Evolutionary conservation across 2,888 invertebrate species (phyloP).

Genomic region (Antitype chi): DNA sequence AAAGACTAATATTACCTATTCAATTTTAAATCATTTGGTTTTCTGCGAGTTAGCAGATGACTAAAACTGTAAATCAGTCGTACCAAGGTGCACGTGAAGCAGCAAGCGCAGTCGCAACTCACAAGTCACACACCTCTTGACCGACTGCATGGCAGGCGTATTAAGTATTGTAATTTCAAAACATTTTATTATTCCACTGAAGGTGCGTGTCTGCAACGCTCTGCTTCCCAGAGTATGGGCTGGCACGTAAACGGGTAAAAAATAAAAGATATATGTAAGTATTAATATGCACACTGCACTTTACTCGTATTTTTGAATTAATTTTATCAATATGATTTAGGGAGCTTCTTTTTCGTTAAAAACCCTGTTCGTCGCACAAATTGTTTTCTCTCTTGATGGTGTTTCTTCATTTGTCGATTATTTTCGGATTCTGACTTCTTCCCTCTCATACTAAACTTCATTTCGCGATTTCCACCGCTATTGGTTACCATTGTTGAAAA

Average conservation of each 20-base stretch:
- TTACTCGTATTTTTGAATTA: constrained; percentile 50
- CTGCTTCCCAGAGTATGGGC: background rate
- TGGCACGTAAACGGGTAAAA: background rate
- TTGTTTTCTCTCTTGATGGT: constrained; percentile 93
- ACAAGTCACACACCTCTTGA: background rate
- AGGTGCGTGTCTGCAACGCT: background rate
- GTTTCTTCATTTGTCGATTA: constrained; percentile 92
- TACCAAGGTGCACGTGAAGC: background rate
- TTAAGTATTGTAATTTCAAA: background rate
- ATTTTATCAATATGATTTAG: constrained; percentile 71
- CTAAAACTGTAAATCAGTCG: background rate
- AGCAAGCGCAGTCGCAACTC: background rate
- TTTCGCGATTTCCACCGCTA: constrained; percentile 94
- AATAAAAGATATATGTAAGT: constrained; percentile 5
- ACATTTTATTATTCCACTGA: background rate
- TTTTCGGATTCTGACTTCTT: constrained; percentile 89
- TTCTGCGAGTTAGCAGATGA: background rate
- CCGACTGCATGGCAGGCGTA: background rate
- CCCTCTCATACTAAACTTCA: constrained; percentile 93
- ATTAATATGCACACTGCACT: constrained; percentile 6
- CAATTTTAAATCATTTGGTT: background rate
- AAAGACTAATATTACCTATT: background rate
- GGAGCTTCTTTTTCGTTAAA: constrained; percentile 80
- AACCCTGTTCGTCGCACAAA: constrained; percentile 89
- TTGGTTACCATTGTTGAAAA: constrained; percentile 86